phyloP scores from a whole-genome alignment of 2,113 vertebrate species.

The Lota lota region DNA sequence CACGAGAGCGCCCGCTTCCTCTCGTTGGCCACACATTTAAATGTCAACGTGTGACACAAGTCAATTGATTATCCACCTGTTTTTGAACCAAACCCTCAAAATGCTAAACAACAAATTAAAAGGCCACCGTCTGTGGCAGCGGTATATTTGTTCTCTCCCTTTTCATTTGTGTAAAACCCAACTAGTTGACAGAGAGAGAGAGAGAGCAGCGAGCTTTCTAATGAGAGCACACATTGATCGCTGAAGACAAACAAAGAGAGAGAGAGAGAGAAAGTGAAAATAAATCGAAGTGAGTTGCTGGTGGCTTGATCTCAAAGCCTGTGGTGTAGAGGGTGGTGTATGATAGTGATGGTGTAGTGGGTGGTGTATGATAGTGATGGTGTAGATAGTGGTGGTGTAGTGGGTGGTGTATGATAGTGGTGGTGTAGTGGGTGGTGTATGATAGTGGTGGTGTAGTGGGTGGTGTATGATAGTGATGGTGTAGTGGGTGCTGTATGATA shows the following conservation, averaged over 20 bases:
- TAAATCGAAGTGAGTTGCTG: neutral
- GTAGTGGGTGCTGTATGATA: no score
- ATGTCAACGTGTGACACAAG: constrained; percentile 70
- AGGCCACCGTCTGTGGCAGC: constrained; percentile 47
- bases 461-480: no score
- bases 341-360: no score
- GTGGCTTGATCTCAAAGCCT: no score
- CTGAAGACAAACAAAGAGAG: constrained; percentile 26
- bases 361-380: no score
- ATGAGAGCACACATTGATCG: constrained; percentile 64
- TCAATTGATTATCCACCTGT: constrained; percentile 73
- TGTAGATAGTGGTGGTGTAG: no score
- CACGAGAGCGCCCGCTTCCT: constrained; percentile 29
- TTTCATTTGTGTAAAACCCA: constrained; percentile 65
- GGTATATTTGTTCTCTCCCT: constrained; percentile 52
- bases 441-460: neutral
- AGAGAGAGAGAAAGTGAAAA: neutral
- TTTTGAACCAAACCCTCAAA: constrained; percentile 60
- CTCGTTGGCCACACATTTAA: constrained; percentile 56
- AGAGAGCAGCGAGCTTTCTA: constrained; percentile 49
- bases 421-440: no score
- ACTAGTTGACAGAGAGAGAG: constrained; percentile 51
- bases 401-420: no score
- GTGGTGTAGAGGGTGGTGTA: no score
- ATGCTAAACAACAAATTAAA: constrained; percentile 76